Conservation (phyloP, 2,888 invertebrate species). For the Archips crataeganus region DNA sequence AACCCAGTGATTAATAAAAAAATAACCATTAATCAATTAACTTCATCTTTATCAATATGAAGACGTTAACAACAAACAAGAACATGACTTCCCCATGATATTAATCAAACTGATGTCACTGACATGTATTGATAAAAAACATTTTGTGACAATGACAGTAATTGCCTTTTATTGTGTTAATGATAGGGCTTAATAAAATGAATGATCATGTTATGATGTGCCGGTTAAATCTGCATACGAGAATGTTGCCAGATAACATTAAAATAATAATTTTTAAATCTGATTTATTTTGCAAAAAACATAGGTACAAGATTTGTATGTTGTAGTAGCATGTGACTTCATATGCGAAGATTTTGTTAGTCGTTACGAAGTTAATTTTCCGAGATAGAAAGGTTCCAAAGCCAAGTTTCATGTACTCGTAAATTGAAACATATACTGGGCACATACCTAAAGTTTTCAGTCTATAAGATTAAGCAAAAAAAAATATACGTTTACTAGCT, state of each 20-base stretch:
- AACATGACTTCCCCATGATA: conserved; percentile 20
- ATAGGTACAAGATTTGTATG: no score
- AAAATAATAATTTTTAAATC: neutral
- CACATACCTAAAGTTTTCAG: no score
- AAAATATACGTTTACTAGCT: no score
- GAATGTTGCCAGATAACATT: conserved; percentile 47
- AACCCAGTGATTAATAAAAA: neutral
- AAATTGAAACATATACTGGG: no score
- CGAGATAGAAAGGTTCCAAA: no score
- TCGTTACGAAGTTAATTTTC: no score
- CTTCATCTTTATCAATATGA: conserved; percentile 17
- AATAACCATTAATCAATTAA: conserved; percentile 3
- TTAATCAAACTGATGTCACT: conserved; percentile 34
- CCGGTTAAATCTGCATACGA: conserved; percentile 47
- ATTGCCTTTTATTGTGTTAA: conserved; percentile 62
- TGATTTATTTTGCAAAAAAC: no score
- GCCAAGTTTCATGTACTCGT: no score
- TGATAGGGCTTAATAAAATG: conserved; percentile 49
- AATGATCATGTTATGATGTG: conserved; percentile 52
- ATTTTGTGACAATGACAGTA: conserved; percentile 62
- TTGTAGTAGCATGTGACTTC: no score
- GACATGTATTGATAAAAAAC: conserved; percentile 36
- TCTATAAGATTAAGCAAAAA: no score
- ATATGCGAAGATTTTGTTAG: no score
- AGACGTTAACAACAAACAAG: conserved; percentile 27